Evolutionary conservation across 2,888 invertebrate species (phyloP).

Genomic region (Drosophila gaucha): DNA sequence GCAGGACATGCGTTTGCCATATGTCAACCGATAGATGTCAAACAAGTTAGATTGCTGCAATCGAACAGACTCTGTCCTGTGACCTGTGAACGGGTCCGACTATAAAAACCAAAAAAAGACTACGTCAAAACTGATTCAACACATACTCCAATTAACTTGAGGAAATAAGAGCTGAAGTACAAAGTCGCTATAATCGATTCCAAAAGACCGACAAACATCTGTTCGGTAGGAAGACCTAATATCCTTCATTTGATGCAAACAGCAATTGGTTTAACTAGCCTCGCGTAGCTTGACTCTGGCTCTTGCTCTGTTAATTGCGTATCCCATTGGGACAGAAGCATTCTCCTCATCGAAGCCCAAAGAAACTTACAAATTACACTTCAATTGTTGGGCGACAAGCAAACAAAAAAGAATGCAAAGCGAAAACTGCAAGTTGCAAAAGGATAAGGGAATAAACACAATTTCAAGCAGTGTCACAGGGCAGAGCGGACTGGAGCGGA

Average conservation of each 20-base stretch:
- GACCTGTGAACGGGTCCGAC: not conserved
- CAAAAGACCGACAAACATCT: not conserved
- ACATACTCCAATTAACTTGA: conserved; percentile 5
- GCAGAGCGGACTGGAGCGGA: not conserved
- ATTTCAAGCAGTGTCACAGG: conserved; percentile 30
- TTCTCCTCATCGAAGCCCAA: conserved; percentile 23
- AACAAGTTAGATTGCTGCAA: conserved; percentile 15
- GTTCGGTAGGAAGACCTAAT: not conserved
- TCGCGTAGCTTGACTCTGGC: not conserved
- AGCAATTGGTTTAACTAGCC: conserved; percentile 24
- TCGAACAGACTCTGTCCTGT: not conserved
- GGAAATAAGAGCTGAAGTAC: not conserved
- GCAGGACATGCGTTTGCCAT: conserved; percentile 25
- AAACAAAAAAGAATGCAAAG: conserved; percentile 42
- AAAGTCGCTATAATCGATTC: conserved; percentile 6
- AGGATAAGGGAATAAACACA: conserved; percentile 41
- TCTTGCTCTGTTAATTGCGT: conserved; percentile 48
- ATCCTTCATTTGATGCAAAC: not conserved
- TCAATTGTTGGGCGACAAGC: conserved; percentile 62
- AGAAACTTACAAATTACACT: conserved; percentile 65
- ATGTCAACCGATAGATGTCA: conserved; percentile 26
- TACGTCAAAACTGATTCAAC: not conserved
- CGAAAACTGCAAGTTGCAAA: conserved; percentile 20
- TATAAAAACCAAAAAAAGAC: not conserved
- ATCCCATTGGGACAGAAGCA: conserved; percentile 32